Evolutionary conservation across 2,797 vertebrate genomes (phyloP).

Genomic region (Sebastes itinus): DNA sequence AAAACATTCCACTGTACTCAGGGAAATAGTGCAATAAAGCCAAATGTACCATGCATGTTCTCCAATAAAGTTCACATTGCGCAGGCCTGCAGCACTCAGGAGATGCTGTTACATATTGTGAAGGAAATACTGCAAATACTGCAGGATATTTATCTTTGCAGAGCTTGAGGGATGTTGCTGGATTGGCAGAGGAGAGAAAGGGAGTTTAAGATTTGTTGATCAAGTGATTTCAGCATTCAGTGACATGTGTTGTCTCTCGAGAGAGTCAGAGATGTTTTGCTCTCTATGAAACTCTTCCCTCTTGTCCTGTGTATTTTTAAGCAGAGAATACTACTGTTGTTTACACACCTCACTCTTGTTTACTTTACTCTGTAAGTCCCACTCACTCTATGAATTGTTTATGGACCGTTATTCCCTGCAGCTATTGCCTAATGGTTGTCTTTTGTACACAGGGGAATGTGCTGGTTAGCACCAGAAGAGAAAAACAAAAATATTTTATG

Average conservation of each 20-base stretch:
- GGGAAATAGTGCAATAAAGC: slow-evolving; percentile 34
- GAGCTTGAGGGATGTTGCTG: slow-evolving; percentile 1
- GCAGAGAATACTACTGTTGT: background rate
- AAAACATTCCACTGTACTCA: slow-evolving; percentile 25
- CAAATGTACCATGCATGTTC: slow-evolving; percentile 30
- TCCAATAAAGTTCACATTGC: slow-evolving; percentile 12
- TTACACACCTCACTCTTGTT: slow-evolving; percentile 1
- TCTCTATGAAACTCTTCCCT: background rate
- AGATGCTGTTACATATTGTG: background rate
- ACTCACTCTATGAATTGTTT: slow-evolving; percentile 26
- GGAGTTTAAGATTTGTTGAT: background rate
- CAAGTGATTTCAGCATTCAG: background rate
- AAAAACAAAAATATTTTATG: background rate
- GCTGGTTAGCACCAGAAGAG: background rate
- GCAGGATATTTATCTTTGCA: slow-evolving; percentile 8
- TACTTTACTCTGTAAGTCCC: slow-evolving; percentile 8
- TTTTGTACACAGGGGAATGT: background rate
- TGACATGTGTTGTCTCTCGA: background rate
- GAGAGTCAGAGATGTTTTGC: background rate
- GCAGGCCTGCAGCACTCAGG: background rate
- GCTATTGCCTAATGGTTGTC: slow-evolving; percentile 6
- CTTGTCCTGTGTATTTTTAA: slow-evolving; percentile 21
- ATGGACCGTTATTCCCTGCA: slow-evolving; percentile 5
- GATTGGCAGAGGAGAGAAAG: background rate
- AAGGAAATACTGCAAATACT: background rate